A percentile compares a stretch with the other conserved stretches of the same genome.
phyloP scores from a whole-genome alignment of 2,113 vertebrate species.

The Hemiscyllium ocellatum region DNA sequence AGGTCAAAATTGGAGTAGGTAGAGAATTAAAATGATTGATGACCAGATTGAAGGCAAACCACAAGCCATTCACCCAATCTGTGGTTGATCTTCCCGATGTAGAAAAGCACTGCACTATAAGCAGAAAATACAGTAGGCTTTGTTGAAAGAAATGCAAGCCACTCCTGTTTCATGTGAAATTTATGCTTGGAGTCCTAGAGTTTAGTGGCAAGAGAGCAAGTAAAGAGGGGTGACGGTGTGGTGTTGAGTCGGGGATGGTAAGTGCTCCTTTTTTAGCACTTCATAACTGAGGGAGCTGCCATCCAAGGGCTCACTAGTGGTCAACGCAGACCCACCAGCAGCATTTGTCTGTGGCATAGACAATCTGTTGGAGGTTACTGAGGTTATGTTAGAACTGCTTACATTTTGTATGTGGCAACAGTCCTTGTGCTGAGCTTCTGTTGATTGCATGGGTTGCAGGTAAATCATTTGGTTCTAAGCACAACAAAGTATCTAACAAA shows the following conservation, averaged over 20 bases:
- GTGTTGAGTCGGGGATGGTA: no score
- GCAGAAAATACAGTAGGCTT: neutral
- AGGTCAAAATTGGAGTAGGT: neutral
- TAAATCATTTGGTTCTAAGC: neutral
- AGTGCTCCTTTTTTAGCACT: no score
- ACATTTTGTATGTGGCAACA: neutral
- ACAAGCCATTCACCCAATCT: neutral
- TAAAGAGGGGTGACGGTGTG: no score
- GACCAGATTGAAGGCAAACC: neutral
- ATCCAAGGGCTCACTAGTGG: no score
- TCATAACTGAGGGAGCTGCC: no score
- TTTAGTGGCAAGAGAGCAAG: no score
- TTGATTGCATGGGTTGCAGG: neutral
- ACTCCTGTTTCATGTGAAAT: neutral
- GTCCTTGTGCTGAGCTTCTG: neutral
- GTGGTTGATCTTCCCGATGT: neutral
- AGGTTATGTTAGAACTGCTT: neutral
- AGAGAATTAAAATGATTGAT: neutral
- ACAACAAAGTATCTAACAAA: neutral
- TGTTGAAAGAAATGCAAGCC: neutral
- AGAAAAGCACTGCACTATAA: neutral
- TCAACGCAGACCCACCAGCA: no score
- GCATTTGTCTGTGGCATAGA: no score
- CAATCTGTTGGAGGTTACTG: neutral
- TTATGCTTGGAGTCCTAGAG: neutral